Evolutionary conservation across 1,140 invertebrate genomes (phyloP).

Genomic region (Babylonia areolata): DNA sequence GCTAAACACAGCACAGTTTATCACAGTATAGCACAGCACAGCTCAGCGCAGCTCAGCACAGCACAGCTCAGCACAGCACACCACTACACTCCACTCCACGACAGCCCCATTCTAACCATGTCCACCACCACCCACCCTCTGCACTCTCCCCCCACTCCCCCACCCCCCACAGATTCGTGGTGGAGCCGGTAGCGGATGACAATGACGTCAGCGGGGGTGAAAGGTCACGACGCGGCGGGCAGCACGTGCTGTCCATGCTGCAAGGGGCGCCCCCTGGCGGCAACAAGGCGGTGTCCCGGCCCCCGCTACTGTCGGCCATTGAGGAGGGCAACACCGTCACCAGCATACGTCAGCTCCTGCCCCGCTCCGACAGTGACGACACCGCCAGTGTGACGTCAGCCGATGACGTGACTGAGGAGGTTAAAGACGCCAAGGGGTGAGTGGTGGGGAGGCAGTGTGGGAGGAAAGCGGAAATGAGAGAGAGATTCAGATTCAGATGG

Average conservation of each 20-base stretch:
- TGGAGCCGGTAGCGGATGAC: conserved; percentile 57
- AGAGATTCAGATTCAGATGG: no score
- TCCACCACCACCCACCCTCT: conserved; percentile 26
- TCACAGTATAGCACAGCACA: no score
- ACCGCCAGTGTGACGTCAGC: neutral
- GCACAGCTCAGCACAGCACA: no score
- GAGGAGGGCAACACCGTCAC: conserved; percentile 67
- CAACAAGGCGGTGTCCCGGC: conserved; percentile 54
- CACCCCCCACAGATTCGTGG: conserved; percentile 59
- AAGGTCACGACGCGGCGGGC: neutral
- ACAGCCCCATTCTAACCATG: no score
- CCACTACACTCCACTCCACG: no score
- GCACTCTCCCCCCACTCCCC: no score
- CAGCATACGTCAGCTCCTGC: conserved; percentile 58
- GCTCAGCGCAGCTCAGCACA: no score
- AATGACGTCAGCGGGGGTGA: neutral
- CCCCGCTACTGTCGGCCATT: conserved; percentile 67
- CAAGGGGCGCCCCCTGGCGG: conserved; percentile 38
- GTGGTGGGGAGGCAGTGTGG: neutral
- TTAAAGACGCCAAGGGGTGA: neutral
- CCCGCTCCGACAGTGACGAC: conserved; percentile 13
- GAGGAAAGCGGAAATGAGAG: no score
- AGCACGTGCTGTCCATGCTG: conserved; percentile 35
- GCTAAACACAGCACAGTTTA: no score
- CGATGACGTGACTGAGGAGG: neutral